Evolutionary conservation across 2,113 vertebrate genomes (phyloP).

Genomic region (Cephalopterus ornatus): DNA sequence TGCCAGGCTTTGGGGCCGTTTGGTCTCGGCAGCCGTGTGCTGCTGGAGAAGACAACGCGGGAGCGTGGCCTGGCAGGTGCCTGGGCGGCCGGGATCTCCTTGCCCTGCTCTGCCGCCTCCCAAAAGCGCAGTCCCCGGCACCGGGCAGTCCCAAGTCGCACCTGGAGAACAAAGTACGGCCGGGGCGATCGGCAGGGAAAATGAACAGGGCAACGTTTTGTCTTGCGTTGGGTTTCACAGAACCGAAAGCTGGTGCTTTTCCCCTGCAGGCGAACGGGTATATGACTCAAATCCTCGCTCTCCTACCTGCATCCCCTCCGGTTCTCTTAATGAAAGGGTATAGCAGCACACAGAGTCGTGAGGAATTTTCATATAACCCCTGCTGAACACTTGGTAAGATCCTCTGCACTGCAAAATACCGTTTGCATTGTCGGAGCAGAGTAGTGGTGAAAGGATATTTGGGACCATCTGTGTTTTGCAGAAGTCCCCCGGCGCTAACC

Average conservation of each 20-base stretch:
- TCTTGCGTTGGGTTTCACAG: neutral
- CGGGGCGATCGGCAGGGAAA: neutral
- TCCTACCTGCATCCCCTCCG: neutral
- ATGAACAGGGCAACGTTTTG: neutral
- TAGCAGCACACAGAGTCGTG: neutral
- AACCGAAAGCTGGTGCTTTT: neutral
- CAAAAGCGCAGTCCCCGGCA: neutral
- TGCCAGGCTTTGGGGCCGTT: neutral
- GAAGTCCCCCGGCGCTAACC: neutral
- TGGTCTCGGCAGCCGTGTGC: neutral
- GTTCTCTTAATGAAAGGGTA: neutral
- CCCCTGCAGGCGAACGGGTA: neutral
- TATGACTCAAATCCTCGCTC: neutral
- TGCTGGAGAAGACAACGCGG: neutral
- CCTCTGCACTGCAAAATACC: neutral
- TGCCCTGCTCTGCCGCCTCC: neutral
- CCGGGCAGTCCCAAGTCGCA: neutral
- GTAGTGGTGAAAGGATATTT: neutral
- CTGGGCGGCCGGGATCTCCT: neutral
- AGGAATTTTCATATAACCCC: neutral
- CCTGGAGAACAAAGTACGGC: neutral
- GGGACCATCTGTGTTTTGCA: neutral
- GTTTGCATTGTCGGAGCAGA: neutral
- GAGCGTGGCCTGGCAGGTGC: slow-evolving; percentile 31
- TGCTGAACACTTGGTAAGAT: neutral